Base-by-base conservation (phyloP, 2,797 vertebrate species). In the Zalophus californianus region DNA sequence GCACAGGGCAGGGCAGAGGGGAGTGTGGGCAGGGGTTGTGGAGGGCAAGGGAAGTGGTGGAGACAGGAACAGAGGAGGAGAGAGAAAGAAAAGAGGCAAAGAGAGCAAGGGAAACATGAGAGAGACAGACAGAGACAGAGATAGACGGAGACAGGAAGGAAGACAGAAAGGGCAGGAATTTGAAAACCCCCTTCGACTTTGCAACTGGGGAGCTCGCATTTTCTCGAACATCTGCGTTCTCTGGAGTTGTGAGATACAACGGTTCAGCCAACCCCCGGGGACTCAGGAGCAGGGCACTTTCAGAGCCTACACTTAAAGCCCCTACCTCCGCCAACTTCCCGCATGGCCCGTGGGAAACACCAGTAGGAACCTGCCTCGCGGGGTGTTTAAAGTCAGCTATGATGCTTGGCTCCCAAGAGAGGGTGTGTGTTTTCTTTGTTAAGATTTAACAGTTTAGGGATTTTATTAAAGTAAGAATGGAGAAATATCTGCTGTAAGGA, bases 391-490 rank as follows among this genome's bases (percentile, higher is more conserved):
- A 18, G 60, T 44, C 58, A 86, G 52, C 54, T 32, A 5, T 23
- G 12, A 75, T 25, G 41, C 35, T 41, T 29, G 41, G 11, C 50
- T 87, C 38, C 75, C 80, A 84, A 1, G 29, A 6, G 58, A 29
- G 16, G 13, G 48, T 7, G 16, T 32, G 16, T 18, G 38, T 68
- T 86, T 50, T 70, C 84, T 92, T 68, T 38, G 80, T 23, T 70
- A 72, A 92, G 87, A 92, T 41, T 29, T 56, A 68, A 87, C 90
- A 60, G 73, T 29, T 62, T 20, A 84, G 73, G 54, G 27, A 56
- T 82, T 93, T 77, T 52, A 64, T 72, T 52, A 44, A 78, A 84
- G 75, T 8, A 20, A 58, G 58, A 56, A 64, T 18, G 60, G n/a
- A 72, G 20, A 44, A 86, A 84, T 70, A 77, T 2, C 25, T 50